Evolutionary conservation across 1,140 invertebrate genomes (phyloP).

Genomic region (Danaus plexippus): DNA sequence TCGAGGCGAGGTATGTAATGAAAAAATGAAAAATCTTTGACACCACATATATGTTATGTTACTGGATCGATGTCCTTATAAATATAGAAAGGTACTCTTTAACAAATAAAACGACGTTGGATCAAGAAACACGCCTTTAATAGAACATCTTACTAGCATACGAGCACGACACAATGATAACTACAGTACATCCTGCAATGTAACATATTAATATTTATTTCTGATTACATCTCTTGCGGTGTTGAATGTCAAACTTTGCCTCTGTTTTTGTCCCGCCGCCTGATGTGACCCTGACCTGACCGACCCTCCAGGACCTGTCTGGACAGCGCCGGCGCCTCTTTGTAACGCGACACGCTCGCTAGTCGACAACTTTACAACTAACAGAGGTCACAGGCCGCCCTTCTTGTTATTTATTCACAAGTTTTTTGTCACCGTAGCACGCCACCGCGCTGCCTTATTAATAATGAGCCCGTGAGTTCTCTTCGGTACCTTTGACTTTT

Average conservation of each 20-base stretch:
- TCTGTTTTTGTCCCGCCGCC: slow-evolving; percentile 1
- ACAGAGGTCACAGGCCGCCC: slow-evolving; percentile 6
- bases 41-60: no score
- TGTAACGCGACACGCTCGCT: slow-evolving; percentile 26
- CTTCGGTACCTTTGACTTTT: slow-evolving; percentile 28
- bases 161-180: no score
- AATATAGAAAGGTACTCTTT: no score
- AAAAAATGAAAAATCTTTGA: no score
- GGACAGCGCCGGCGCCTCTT: slow-evolving; percentile 16
- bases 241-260: no score
- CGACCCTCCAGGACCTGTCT: not conserved
- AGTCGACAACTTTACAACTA: no score
- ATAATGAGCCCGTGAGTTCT: slow-evolving; percentile 25
- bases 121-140: no score
- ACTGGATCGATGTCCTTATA: no score
- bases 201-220: slow-evolving; percentile 4
- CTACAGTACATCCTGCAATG: slow-evolving; percentile 5
- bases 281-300: slow-evolving; percentile 8
- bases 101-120: no score
- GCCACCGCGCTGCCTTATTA: slow-evolving; percentile 34
- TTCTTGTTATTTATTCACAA: slow-evolving; percentile 6
- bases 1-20: no score
- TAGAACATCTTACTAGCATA: no score
- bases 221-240: not conserved
- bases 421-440: slow-evolving; percentile 15